Base-by-base conservation (phyloP, 2,888 invertebrate genomes). In the Leistus spinibarbis region DNA sequence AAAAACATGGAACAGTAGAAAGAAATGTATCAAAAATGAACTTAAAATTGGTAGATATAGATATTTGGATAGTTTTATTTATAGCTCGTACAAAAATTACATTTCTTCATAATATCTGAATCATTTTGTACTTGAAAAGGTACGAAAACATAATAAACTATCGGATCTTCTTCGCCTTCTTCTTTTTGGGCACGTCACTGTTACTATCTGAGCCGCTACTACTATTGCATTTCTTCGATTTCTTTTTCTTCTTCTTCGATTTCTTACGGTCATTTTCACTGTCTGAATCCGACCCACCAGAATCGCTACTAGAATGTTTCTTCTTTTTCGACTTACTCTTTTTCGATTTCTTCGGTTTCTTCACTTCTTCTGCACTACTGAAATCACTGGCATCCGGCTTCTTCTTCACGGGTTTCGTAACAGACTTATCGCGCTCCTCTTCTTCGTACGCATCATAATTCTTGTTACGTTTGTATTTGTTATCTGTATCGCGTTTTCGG, bases 341-440 rank as follows among this genome's bases (percentile, higher is more conserved):
- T 67, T 74, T 70, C 3, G 57, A 57, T 60, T 75, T 76, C 68
- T 75, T 77, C 13, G 65, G 76, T 78, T 67, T 82, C 83, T 24
- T 82, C 79, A 54, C 83, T 76, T 84, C 83, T 69, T 83, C 83
- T 1, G 82, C 79, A 79, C 81, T 74, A 27, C 64, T 79, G 53
- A 79, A 79, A 3, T 56, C 79, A 78, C 64, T 80, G 4, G 67
- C 70, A 7, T 60, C 57, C 7, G 5, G 54, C 40, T 27, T 65
- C 66, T 79, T 24, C 80, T 78, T 79, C 77, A 10, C 40, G 4
- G 9, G 76, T 76, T 82, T 83, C 80, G 83, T 87, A 81, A 82
- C 86, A 78, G 80, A 86, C 81, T 76, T 87, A 77, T 80, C 86
- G 68, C 80, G 80, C 79, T 82, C 69, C 81, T 81, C 69, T 81